Base-by-base conservation (phyloP, 2,797 vertebrate species). In the Myotis vivesi region DNA sequence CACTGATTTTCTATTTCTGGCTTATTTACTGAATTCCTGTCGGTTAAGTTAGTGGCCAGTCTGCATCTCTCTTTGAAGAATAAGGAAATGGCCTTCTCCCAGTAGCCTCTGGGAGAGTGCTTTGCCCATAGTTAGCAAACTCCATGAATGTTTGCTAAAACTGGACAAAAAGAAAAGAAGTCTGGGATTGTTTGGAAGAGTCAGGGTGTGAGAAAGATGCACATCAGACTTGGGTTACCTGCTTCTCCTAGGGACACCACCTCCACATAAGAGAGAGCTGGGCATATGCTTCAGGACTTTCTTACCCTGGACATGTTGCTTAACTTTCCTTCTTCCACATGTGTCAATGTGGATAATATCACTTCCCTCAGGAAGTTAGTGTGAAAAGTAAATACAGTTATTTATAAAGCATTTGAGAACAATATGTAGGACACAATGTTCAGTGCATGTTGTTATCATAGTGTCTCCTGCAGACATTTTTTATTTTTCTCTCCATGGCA, bases 61-160 rank as follows among this genome's bases (percentile, higher is more conserved):
- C 17, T 77, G 22, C 23, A 8, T 55, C 55, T 83, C 28, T 83
- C 89, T 57, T 49, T 69, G 53, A 93, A 49, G 85, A 71, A 5
- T 59, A 59, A 72, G 73, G 9, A 66, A 28, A 36, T 68, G 19
- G 13, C 22, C 49, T 55, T 92, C 72, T 85, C 57, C 7, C 3
- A 23, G 41, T 46, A 62, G 28, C 28, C 16, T 53, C 22, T 76
- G 53, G 28, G 19, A 64, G 41, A 88, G 28, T 11, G 33, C 6
- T 93, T 93, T 85, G 59, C 23, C 6, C 30, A 36, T n/a, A 49
- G 46, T 73, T 64, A 92, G 51, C 20, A 33, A 44, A 49, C 69
- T 94, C 51, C 33, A 41, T 80, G 46, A 49, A 57, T 88, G 59
- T 76, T 89, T 69, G 23, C 89, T 94, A 33, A 81, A 87, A 77